Base-by-base conservation (phyloP, 2,888 invertebrate species). In the Tortricodes alternella region DNA sequence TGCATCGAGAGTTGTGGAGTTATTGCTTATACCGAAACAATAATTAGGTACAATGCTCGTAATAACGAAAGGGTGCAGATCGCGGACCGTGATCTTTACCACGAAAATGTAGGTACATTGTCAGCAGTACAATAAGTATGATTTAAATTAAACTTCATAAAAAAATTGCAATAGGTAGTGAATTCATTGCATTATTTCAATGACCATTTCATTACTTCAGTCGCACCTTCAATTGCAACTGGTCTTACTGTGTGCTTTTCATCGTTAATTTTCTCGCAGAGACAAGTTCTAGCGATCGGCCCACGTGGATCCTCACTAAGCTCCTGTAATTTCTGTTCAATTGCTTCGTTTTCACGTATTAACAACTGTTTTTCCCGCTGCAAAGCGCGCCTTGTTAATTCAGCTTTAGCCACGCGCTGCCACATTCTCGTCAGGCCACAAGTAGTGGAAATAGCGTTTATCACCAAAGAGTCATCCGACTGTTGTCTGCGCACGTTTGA, bases 361-460 rank as follows among this genome's bases (percentile, higher is more conserved):
- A 90, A 62, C 46, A 86, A 59, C 46, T 66, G 52, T 70, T 86
- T 90, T 70, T 90, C 89, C 9, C 79, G 80, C 48, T 70, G 58
- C 46, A 90, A 69, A 35, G 89, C 85, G 65, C 79, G 75, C 62
- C 76, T 83, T 1, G 82, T 74, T 37, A 90, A 65, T 57, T 90
- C 88, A 2, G 81, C 89, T 67, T 78, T 85, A 21, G 89, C 75
- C 58, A 89, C 77, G 29, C 81, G 80, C 55, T 88, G 87, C 89
- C 89, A 90, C 13, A 89, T 67, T 60, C 82, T 78, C 35, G 81
- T 80, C 44, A 89, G 65, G 5, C 89, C 89, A 53, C 74, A 71
- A 1, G 85, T 85, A 15, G 80, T 67, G 11, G 78, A 62, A 56
- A 86, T 73, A 52, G 84, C 84, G 58, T 80, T 80, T 4, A 68